phyloP scores from a whole-genome alignment of 2,888 invertebrate species.

The Cheilosia impressa region DNA sequence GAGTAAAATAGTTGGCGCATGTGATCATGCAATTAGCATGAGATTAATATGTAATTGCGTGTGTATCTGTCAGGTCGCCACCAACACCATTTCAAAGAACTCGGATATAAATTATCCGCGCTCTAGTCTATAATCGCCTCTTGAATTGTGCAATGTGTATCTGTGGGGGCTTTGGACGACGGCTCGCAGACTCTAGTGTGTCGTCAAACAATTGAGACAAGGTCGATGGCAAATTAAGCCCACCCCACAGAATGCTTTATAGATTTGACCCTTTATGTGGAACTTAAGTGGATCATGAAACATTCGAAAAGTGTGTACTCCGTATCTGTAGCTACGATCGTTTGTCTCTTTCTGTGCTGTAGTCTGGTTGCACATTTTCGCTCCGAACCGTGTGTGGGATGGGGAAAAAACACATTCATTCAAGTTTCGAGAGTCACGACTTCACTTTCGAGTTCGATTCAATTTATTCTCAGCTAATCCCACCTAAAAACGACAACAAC shows the following conservation, averaged over 20 bases:
- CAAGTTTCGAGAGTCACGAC: conserved; percentile 33
- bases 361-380: conserved; percentile 24
- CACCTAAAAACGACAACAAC: conserved; percentile 24
- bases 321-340: conserved; percentile 12
- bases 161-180: conserved; percentile 2
- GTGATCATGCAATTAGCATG: conserved; percentile 72
- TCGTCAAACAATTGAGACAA: conserved; percentile 63
- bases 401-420: not conserved
- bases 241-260: conserved; percentile 25
- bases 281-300: conserved; percentile 23
- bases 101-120: conserved; percentile 48
- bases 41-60: conserved; percentile 49
- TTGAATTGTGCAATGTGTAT: conserved; percentile 34
- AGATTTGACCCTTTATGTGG: conserved; percentile 59
- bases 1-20: conserved; percentile 60
- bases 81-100: conserved; percentile 54
- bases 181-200: conserved; percentile 19
- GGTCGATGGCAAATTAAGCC: conserved; percentile 51
- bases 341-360: not conserved
- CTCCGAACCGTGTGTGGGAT: conserved; percentile 44
- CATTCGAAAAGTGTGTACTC: conserved; percentile 21
- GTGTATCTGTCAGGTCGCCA: conserved; percentile 31
- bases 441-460: conserved; percentile 56
- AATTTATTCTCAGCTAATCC: conserved; percentile 63
- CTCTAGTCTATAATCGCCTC: conserved; percentile 33